phyloP scores from a whole-genome alignment of 2,113 vertebrate species.

The Lepus timidus region DNA sequence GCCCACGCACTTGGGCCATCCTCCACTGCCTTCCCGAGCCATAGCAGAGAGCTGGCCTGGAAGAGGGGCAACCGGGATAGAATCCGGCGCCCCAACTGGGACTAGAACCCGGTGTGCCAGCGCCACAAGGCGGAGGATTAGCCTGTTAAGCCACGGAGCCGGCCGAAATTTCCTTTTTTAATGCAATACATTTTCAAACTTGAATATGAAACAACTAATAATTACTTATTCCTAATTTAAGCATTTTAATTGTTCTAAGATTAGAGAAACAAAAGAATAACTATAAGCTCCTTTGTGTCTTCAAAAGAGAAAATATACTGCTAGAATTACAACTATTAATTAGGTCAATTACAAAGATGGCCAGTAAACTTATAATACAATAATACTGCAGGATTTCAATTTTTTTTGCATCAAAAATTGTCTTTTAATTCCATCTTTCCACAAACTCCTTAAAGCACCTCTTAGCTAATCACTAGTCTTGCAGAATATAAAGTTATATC shows the following conservation, averaged over 20 bases:
- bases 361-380: not conserved
- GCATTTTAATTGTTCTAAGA: not conserved
- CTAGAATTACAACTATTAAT: conserved; percentile 22
- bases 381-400: too few species aligned
- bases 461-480: not conserved
- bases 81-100: too few species aligned
- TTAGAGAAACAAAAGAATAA: conserved; percentile 26
- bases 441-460: too few species aligned
- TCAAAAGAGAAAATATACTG: conserved; percentile 26
- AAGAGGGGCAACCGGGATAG: too few species aligned
- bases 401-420: too few species aligned
- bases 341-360: conserved; percentile 2
- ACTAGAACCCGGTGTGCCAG: too few species aligned
- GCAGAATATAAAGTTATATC: conserved; percentile 47
- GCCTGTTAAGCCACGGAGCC: too few species aligned
- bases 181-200: conserved; percentile 3
- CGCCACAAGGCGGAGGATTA: too few species aligned
- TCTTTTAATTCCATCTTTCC: too few species aligned
- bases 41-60: too few species aligned
- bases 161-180: conserved; percentile 22
- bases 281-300: not conserved
- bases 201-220: conserved; percentile 49
- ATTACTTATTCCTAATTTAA: conserved; percentile 25
- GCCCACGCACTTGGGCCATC: too few species aligned
- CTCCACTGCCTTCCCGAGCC: too few species aligned